Conservation (phyloP, 2,797 vertebrate genomes). For the Adelosebastes latens region DNA sequence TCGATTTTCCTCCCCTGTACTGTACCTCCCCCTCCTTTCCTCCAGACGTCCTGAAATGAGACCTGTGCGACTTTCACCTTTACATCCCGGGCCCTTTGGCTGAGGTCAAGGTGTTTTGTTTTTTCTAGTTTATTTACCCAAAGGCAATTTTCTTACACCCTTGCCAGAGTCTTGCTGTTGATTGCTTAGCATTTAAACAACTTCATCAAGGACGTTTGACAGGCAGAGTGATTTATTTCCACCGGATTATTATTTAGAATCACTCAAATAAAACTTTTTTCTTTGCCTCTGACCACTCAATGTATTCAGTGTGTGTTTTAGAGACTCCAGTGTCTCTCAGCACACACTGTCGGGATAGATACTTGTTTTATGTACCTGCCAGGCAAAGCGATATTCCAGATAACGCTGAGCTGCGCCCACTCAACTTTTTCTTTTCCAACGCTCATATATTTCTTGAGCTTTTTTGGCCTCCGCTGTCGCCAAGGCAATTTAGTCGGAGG, state of each 20-base stretch:
- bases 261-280: slow-evolving; percentile 22
- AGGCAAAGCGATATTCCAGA: slow-evolving; percentile 79
- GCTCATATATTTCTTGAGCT: slow-evolving; percentile 73
- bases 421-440: slow-evolving; percentile 67
- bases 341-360: slow-evolving; percentile 50
- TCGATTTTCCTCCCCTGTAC: slow-evolving; percentile 50
- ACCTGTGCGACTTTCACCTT: slow-evolving; percentile 49
- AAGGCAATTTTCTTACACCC: slow-evolving; percentile 12
- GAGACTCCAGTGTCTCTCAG: slow-evolving; percentile 19
- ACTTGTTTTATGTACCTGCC: slow-evolving; percentile 73
- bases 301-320: slow-evolving; percentile 5
- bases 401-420: slow-evolving; percentile 65
- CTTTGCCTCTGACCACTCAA: slow-evolving; percentile 3
- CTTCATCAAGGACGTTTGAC: slow-evolving; percentile 3
- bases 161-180: not conserved
- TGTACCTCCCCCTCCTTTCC: slow-evolving; percentile 27
- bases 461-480: slow-evolving; percentile 67
- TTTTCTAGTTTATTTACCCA: slow-evolving; percentile 13
- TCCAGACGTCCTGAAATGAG: slow-evolving; percentile 45
- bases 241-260: slow-evolving; percentile 24
- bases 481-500: slow-evolving; percentile 72
- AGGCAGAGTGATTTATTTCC: not conserved
- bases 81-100: slow-evolving; percentile 32
- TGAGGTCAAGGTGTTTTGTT: slow-evolving; percentile 19
- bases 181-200: slow-evolving; percentile 24